Evolutionary conservation across 2,888 invertebrate species (phyloP).

Genomic region (Apeira syringaria): DNA sequence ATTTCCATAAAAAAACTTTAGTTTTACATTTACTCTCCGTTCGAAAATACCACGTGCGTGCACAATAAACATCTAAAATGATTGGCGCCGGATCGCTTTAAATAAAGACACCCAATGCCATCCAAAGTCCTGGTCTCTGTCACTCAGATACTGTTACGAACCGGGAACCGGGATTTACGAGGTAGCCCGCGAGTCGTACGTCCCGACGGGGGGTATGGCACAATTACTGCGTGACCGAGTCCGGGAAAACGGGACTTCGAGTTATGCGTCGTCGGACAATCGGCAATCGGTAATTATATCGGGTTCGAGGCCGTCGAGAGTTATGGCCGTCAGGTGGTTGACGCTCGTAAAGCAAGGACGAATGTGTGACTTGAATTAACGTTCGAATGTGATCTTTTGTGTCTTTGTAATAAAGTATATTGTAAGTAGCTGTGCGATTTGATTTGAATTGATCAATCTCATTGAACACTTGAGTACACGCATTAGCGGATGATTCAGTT

Average conservation of each 20-base stretch:
- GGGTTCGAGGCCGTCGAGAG: constrained; percentile 3
- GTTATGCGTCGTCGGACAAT: constrained; percentile 21
- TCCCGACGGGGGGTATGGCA: constrained; percentile 62
- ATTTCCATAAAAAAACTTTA: too few relatives aligned
- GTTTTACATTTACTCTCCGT: too few relatives aligned
- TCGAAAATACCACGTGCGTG: too few relatives aligned
- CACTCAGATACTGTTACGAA: constrained; percentile 54
- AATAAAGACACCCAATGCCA: not conserved
- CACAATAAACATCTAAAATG: too few relatives aligned
- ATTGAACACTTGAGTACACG: too few relatives aligned
- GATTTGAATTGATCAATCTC: too few relatives aligned
- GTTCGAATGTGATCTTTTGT: not conserved
- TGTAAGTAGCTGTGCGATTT: too few relatives aligned
- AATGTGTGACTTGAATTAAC: constrained; percentile 4
- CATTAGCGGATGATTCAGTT: too few relatives aligned
- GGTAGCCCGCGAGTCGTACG: constrained; percentile 24
- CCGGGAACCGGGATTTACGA: constrained; percentile 59
- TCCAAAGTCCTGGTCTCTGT: constrained; percentile 21
- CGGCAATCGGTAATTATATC: constrained; percentile 9
- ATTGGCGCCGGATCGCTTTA: not conserved
- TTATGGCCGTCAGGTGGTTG: constrained; percentile 5
- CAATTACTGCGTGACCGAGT: constrained; percentile 66
- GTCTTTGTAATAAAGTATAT: not conserved
- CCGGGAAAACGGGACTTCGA: constrained; percentile 43
- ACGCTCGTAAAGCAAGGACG: too few relatives aligned